Percentiles rank a stretch among this genome's conserved stretches.
Conservation (phyloP, 1,140 invertebrate genomes). For the Drosophila murphyi region DNA sequence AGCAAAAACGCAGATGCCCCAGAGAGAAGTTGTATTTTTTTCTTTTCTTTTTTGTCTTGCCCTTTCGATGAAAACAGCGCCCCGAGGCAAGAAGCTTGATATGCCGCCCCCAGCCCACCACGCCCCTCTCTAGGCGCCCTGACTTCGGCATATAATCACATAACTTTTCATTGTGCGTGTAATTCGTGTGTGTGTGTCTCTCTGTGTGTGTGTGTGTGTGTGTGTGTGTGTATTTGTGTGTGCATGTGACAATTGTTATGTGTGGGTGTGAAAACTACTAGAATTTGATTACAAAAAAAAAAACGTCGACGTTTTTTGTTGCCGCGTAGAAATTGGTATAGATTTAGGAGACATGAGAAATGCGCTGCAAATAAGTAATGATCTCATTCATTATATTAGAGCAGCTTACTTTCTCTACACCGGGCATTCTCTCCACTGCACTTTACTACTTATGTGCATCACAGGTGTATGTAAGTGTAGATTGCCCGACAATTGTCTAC, state of each 20-base stretch:
- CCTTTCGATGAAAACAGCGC: constrained; percentile 18
- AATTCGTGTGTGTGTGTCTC: constrained; percentile 13
- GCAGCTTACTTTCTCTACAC: not conserved
- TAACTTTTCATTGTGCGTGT: constrained; percentile 51
- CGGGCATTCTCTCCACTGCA: too few relatives aligned
- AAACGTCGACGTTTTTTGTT: constrained; percentile 15
- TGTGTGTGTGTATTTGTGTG: constrained; percentile 14
- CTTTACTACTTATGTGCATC: too few relatives aligned
- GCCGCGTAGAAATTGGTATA: not conserved
- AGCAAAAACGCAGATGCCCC: constrained; percentile 34
- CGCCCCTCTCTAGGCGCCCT: not conserved
- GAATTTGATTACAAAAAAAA: constrained; percentile 51
- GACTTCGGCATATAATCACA: constrained; percentile 45
- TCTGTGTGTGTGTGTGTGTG: constrained; percentile 26
- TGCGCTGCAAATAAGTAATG: not conserved
- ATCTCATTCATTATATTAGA: too few relatives aligned
- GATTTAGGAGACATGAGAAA: not conserved
- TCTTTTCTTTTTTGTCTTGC: constrained; percentile 25
- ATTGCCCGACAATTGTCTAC: too few relatives aligned
- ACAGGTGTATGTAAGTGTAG: too few relatives aligned
- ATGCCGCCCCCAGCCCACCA: not conserved
- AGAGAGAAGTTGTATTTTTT: constrained; percentile 32
- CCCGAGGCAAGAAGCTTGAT: constrained; percentile 11
- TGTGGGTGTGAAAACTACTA: constrained; percentile 54
- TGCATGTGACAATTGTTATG: constrained; percentile 56